Evolutionary conservation across 2,888 invertebrate genomes (phyloP), one percentile per base, ranked within the genome.

Genomic region (Epistrophe grossulariae): DNA sequence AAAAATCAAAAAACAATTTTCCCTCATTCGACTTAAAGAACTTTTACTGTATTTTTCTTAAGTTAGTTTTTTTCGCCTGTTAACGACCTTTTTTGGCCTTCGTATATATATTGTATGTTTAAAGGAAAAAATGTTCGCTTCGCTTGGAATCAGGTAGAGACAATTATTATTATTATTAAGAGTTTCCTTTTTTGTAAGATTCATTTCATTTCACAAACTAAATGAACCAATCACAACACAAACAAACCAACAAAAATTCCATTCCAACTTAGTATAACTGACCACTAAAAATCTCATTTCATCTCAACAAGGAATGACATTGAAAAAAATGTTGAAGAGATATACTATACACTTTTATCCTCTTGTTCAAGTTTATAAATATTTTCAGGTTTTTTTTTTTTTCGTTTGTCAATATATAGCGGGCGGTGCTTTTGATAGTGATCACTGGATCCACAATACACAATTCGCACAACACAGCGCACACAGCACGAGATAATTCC

Each of bases 401-500:
- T 50, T 31, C 13, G 6, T n/a, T 40, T 60, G 60, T 60, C 13
- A 40, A 38, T 17, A 35, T 40, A 35, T 82, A 62, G 70, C 82
- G 70, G 79, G 79, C 87, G 87, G 87, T 57, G 72, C 79, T 87
- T 87, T 87, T 87, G 87, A 83, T 83, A 68, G 10, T 62, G 82
- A 87, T 87, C 87, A 60, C 45, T 52, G 40, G 40, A 55, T 70
- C 68, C 6, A 35, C 66, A 35, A n/a, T n/a, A n/a, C 28, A 66
- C 24, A 2, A 15, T 38, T 24, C 43, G 9, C 50, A 35, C 24
- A 45, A 40, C 64, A 38, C 24, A 24, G 24, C 24, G 24, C 2
- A 3, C 2, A 3, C 28, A 40, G 38, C 72, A 52, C 43, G 70
- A 72, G 40, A 57, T 57, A 31, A 57, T 78, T 57, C 64, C 35